Conservation (phyloP, 2,113 vertebrate genomes). For the Panthera uncia region DNA sequence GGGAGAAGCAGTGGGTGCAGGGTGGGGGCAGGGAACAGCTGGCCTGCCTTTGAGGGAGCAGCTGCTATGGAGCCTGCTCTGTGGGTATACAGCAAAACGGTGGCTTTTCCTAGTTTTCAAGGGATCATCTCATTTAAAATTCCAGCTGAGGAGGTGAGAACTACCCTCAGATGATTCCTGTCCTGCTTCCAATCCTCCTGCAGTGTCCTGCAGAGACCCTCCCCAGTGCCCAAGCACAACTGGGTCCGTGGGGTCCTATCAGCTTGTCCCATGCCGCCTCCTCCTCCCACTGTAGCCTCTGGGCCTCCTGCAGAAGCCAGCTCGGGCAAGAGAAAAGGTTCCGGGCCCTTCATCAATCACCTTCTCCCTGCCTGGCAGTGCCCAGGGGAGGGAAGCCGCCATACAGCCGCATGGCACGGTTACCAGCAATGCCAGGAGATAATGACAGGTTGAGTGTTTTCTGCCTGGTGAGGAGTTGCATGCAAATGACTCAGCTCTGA, state of each 20-base stretch:
- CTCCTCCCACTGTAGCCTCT: not conserved
- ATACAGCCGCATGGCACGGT: slow-evolving; percentile 32
- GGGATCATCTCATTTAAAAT: slow-evolving; percentile 36
- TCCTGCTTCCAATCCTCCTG: not conserved
- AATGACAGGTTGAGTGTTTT: slow-evolving; percentile 88
- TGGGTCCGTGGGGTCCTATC: not conserved
- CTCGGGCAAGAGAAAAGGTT: not conserved
- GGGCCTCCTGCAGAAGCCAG: not conserved
- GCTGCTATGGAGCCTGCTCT: slow-evolving; percentile 21
- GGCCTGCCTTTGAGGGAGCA: slow-evolving; percentile 32
- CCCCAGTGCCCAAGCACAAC: not conserved
- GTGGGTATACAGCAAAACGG: slow-evolving; percentile 47
- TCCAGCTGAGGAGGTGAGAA: slow-evolving; percentile 57
- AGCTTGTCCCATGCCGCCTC: not conserved
- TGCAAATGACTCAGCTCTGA: slow-evolving; percentile 86
- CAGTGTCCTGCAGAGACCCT: not conserved
- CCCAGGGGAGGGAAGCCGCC: slow-evolving; percentile 53
- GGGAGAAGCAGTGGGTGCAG: not conserved
- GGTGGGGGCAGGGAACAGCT: not conserved
- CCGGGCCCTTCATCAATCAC: not conserved
- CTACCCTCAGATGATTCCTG: not conserved
- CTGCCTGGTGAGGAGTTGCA: slow-evolving; percentile 85
- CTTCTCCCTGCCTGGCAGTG: slow-evolving; percentile 39
- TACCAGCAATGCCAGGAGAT: slow-evolving; percentile 83
- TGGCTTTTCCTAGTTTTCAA: slow-evolving; percentile 66